These are phyloP conservation scores for Chloebia gouldiae DNA, from an alignment of 2,113 vertebrate genomes.

Conservation along the genomic window DNA sequence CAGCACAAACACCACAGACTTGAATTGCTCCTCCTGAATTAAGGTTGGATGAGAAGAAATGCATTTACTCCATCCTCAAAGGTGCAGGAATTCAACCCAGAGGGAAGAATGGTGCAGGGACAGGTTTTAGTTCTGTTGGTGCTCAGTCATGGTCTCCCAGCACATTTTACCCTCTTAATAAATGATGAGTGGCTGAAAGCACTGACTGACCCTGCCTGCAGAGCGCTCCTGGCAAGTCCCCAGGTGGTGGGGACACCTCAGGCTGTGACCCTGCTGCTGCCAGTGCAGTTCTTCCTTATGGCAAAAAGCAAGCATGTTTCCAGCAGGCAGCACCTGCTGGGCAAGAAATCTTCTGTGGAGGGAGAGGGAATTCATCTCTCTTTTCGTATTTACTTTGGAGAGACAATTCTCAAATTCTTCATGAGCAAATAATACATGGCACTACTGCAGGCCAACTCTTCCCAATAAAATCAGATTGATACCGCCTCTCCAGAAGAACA, in stretches of 20 bases:
- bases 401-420: neutral
- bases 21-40: neutral
- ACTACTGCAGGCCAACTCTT: neutral
- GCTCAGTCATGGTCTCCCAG: neutral
- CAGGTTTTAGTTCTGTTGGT: neutral
- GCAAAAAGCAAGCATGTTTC: neutral
- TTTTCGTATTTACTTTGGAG: neutral
- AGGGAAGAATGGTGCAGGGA: neutral
- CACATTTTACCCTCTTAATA: neutral
- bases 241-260: neutral
- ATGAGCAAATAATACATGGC: accelerated
- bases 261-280: neutral
- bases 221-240: neutral
- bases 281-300: neutral
- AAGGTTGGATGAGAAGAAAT: accelerated
- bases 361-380: neutral
- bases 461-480: neutral
- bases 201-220: neutral
- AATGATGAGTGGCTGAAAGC: neutral
- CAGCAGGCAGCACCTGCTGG: neutral
- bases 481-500: neutral
- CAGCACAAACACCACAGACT: neutral
- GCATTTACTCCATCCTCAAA: neutral
- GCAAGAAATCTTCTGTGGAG: neutral
- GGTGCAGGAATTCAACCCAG: neutral